These are phyloP conservation scores for Ctenopoma multispine DNA, from an alignment of 2,797 vertebrate species.

Conservation along the genomic window DNA sequence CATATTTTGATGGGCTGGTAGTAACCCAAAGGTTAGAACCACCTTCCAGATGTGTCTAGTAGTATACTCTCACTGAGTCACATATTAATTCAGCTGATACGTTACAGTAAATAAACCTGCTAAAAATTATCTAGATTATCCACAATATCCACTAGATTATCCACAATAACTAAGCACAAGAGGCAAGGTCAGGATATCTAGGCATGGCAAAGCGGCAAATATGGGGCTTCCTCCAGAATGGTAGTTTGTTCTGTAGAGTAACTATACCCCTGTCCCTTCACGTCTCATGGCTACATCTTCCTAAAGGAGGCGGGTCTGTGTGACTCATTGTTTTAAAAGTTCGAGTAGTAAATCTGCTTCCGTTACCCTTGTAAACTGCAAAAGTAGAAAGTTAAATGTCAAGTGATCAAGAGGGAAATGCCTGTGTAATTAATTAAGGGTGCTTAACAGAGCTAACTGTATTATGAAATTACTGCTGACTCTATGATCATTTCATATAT, in stretches of 20 bases:
- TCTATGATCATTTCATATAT: background rate
- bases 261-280: no score
- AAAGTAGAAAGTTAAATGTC: background rate
- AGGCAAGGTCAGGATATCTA: background rate
- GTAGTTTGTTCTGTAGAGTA: background rate
- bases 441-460: background rate
- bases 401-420: background rate
- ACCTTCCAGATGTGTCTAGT: conserved; percentile 45
- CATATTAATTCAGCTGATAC: background rate
- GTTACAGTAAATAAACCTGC: conserved; percentile 7
- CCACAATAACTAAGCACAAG: background rate
- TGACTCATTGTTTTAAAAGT: no score
- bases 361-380: background rate
- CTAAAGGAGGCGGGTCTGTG: no score
- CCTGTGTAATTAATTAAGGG: background rate
- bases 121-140: background rate
- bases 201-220: no score
- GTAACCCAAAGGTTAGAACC: background rate
- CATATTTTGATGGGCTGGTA: background rate
- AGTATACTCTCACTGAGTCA: conserved; percentile 25
- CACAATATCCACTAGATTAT: background rate
- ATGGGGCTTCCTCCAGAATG: background rate
- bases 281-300: no score
- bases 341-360: background rate
- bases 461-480: background rate